Evolutionary conservation across 1,140 invertebrate genomes (phyloP).

Genomic region (Helicoverpa zea): DNA sequence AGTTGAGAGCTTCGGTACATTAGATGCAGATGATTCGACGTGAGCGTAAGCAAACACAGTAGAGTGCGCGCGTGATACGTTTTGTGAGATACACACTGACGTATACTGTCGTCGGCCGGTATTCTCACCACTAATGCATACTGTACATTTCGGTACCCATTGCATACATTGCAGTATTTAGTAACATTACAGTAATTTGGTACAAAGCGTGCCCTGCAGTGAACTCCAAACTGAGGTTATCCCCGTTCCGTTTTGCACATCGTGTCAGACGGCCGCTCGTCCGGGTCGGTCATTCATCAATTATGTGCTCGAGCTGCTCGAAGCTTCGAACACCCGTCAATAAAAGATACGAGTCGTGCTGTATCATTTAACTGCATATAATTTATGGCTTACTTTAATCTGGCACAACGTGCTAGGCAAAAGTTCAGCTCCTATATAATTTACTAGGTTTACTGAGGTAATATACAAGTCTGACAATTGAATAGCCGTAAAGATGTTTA

Average conservation of each 20-base stretch:
- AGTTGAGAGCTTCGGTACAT: slow-evolving; percentile 40
- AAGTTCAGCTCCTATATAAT: slow-evolving; percentile 25
- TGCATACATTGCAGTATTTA: slow-evolving; percentile 31
- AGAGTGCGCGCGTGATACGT: slow-evolving; percentile 44
- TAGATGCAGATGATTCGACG: slow-evolving; percentile 45
- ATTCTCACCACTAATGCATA: background rate
- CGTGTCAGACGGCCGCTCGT: background rate
- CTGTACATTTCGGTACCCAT: background rate
- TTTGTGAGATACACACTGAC: slow-evolving; percentile 25
- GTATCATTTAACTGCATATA: slow-evolving; percentile 44
- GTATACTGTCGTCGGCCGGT: slow-evolving; percentile 38
- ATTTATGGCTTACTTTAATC: slow-evolving; percentile 47
- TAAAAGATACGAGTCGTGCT: slow-evolving; percentile 41
- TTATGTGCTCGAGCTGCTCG: slow-evolving; percentile 33
- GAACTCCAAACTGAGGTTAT: background rate
- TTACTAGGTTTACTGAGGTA: slow-evolving; percentile 32
- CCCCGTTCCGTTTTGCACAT: background rate
- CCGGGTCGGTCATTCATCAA: slow-evolving; percentile 30
- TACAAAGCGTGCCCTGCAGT: background rate
- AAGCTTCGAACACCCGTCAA: slow-evolving; percentile 40
- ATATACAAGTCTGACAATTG: slow-evolving; percentile 33
- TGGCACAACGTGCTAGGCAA: slow-evolving; percentile 7
- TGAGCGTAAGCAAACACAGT: slow-evolving; percentile 44
- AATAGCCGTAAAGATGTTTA: slow-evolving; percentile 35
- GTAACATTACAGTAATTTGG: background rate